phyloP scores from a whole-genome alignment of 2,888 invertebrate genomes.

The Hoplodrina ambigua region DNA sequence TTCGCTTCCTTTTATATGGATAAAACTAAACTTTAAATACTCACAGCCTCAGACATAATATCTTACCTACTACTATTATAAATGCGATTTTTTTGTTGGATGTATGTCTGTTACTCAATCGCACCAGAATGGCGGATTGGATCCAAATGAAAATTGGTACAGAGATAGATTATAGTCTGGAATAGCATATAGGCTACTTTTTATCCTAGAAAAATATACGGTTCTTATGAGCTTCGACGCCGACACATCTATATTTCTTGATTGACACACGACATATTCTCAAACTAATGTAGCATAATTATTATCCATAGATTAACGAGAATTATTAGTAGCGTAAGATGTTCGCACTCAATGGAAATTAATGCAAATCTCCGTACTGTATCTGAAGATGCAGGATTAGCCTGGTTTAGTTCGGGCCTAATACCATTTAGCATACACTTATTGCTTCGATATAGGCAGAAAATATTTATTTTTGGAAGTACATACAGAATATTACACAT shows the following conservation, averaged over 20 bases:
- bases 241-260: not conserved
- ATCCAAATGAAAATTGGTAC: too few species aligned
- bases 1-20: too few species aligned
- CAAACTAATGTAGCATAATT: constrained; percentile 8
- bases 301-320: constrained; percentile 23
- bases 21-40: too few species aligned
- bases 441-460: constrained; percentile 9
- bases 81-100: too few species aligned
- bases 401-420: constrained; percentile 19
- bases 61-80: too few species aligned
- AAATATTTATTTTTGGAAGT: not conserved
- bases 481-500: not conserved
- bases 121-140: too few species aligned
- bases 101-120: too few species aligned
- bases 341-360: constrained; percentile 44
- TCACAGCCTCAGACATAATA: too few species aligned
- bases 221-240: too few species aligned
- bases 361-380: constrained; percentile 51
- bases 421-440: constrained; percentile 22
- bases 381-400: constrained; percentile 38
- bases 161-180: too few species aligned
- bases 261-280: constrained; percentile 26
- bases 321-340: constrained; percentile 17
- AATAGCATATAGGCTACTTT: too few species aligned
- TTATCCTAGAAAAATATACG: too few species aligned